A percentile compares a stretch with the other conserved stretches of the same genome.
These are phyloP conservation scores for Chymomyza fuscimana DNA, from an alignment of 2,888 invertebrate genomes.

Conservation along the genomic window DNA sequence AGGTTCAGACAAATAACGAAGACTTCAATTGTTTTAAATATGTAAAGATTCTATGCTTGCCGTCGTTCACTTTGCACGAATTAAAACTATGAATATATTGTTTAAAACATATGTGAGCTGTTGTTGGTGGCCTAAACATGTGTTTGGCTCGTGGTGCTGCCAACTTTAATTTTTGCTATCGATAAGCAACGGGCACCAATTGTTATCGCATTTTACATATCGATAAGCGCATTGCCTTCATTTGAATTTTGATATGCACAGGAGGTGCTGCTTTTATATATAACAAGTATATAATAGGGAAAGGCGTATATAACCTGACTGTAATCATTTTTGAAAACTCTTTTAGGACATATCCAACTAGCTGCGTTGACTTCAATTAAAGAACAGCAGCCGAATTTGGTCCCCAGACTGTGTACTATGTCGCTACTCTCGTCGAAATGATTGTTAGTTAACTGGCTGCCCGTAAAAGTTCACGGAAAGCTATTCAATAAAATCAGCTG, in stretches of 20 bases:
- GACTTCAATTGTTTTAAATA: slow-evolving; percentile 4
- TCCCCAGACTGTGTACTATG: too few species aligned
- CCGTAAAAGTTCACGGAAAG: too few species aligned
- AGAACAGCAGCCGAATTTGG: slow-evolving; percentile 80
- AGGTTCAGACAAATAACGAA: not conserved
- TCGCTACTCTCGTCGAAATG: too few species aligned
- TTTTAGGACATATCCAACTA: too few species aligned
- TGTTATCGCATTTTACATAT: not conserved
- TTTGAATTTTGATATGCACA: not conserved
- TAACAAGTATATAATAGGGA: not conserved
- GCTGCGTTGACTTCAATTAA: slow-evolving; percentile 15
- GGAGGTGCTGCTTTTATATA: not conserved
- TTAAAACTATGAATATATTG: not conserved
- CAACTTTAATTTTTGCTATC: not conserved
- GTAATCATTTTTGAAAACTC: too few species aligned
- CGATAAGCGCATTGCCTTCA: not conserved
- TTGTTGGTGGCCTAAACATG: not conserved
- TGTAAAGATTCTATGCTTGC: not conserved
- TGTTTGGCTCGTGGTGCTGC: not conserved
- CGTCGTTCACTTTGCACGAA: not conserved
- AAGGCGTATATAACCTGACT: too few species aligned
- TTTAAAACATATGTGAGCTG: not conserved
- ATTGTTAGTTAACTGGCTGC: too few species aligned
- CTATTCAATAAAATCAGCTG: too few species aligned
- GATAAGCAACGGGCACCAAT: not conserved